Conservation (phyloP, 2,113 vertebrate genomes). For the Ginglymostoma cirratum region DNA sequence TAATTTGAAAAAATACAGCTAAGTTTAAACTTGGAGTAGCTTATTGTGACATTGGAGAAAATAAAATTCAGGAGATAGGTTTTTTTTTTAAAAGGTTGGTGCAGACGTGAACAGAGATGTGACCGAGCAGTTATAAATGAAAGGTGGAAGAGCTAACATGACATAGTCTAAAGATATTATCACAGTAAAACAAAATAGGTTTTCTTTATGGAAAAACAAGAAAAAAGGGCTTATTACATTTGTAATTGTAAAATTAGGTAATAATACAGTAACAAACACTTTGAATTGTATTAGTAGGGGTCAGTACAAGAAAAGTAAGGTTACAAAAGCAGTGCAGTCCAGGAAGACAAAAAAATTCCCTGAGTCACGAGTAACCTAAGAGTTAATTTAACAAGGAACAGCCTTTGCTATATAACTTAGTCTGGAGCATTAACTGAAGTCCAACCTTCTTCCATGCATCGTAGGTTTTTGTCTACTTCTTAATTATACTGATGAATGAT, state of each 20-base stretch:
- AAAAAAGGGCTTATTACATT: background rate
- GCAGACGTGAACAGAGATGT: background rate
- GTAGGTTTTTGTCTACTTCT: constrained; percentile 20
- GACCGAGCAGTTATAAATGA: background rate
- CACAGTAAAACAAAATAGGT: background rate
- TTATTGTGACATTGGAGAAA: background rate
- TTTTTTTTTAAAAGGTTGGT: too few relatives aligned
- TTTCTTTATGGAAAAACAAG: background rate
- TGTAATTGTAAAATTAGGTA: background rate
- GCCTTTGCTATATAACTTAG: background rate
- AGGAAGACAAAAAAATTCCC: background rate
- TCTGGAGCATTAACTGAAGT: background rate
- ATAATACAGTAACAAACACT: background rate
- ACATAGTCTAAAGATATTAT: background rate
- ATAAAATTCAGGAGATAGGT: background rate
- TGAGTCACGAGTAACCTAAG: background rate
- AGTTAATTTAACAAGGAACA: background rate
- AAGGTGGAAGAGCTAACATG: background rate
- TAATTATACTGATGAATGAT: constrained; percentile 32
- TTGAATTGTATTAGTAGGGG: background rate
- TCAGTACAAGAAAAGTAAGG: background rate
- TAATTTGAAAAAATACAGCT: background rate
- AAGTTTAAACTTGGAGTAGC: background rate
- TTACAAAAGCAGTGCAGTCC: background rate
- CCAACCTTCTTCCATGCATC: constrained; percentile 5